phyloP scores from a whole-genome alignment of 2,888 invertebrate species.

The Corbicula japonica region DNA sequence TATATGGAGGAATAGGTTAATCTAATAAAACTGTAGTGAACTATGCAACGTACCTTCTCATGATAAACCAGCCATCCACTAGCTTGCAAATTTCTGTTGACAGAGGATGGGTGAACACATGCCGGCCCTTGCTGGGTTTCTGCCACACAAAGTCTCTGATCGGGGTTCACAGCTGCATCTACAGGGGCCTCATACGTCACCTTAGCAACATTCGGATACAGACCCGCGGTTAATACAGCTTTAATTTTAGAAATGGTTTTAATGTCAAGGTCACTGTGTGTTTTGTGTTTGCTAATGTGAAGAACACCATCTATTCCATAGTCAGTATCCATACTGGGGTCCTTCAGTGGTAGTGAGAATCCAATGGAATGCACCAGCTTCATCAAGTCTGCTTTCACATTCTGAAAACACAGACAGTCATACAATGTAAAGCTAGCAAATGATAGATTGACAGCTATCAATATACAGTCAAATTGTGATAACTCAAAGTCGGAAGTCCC shows the following conservation, averaged over 20 bases:
- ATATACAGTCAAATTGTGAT: too few relatives aligned
- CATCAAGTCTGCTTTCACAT: constrained; percentile 81
- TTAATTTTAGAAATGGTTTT: constrained; percentile 80
- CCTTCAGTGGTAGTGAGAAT: constrained; percentile 62
- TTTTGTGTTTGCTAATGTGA: constrained; percentile 68
- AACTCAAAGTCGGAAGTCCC: too few relatives aligned
- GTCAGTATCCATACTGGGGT: constrained; percentile 5
- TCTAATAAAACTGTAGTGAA: too few relatives aligned
- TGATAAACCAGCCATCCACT: constrained; percentile 83
- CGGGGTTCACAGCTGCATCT: constrained; percentile 76
- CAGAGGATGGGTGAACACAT: constrained; percentile 83
- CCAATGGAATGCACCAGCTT: constrained; percentile 81
- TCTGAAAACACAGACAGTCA: too few relatives aligned
- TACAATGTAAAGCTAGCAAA: too few relatives aligned
- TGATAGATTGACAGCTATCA: too few relatives aligned
- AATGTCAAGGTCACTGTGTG: constrained; percentile 67
- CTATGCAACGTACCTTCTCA: constrained; percentile 84
- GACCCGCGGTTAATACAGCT: constrained; percentile 94
- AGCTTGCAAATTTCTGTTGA: constrained; percentile 80
- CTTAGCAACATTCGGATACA: constrained; percentile 93
- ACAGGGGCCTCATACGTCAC: constrained; percentile 73
- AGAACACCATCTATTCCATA: constrained; percentile 65
- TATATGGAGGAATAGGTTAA: too few relatives aligned
- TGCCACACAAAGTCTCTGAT: constrained; percentile 75
- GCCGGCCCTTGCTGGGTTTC: constrained; percentile 82